Evolutionary conservation across 1,140 invertebrate genomes (phyloP), one percentile per base, ranked within the genome.

Genomic region (Bicyclus anynana): DNA sequence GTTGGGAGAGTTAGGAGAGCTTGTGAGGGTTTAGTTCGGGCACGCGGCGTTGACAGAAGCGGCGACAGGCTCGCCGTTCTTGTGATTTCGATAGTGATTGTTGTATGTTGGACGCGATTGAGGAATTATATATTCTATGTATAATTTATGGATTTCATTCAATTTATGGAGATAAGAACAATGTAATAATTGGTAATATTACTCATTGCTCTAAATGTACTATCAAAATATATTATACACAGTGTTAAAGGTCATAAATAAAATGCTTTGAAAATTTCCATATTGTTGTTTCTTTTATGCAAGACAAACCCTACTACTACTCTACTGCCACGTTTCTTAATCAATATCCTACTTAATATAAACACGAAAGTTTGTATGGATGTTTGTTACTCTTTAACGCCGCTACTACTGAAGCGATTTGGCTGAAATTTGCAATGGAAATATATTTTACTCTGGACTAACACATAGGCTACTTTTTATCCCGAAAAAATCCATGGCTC

Each of bases 221-320:
- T 88, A 86, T 88, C 81, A 85, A 85, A 86, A 85, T 88, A 88
- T 88, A 88, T 86, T 88, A 88, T 88, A 88, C 85, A 88, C 85
- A 85, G 85, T 88, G 85, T 88, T 86, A 88, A 88, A 88, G 83
- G 80, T 88, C 84, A 86, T 88, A 84, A 88, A 88, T 88, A 88
- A 86, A 88, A 88, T 82, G 84, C 84, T 87, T 87, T 84, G 83
- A 86, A 87, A 87, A 87, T 87, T 87, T 87, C 80, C 78, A 81
- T 47, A 77, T 70, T 52, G 63, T 84, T 80, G 73, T 84, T 84
- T 85, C 60, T 56, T 49, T 79, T 72, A 44, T 18, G 1, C 5
- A 29, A 33, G 4, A 33, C n/a, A 7, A 1, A 33, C 29, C 29
- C 29, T 33, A 3, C n/a, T n/a, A 10, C 0, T 6, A 12, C 7